A percentile compares a stretch with the other conserved stretches of the same genome.
Evolutionary conservation across 1,140 invertebrate species (phyloP).

Genomic region (Neodiprion virginianus): DNA sequence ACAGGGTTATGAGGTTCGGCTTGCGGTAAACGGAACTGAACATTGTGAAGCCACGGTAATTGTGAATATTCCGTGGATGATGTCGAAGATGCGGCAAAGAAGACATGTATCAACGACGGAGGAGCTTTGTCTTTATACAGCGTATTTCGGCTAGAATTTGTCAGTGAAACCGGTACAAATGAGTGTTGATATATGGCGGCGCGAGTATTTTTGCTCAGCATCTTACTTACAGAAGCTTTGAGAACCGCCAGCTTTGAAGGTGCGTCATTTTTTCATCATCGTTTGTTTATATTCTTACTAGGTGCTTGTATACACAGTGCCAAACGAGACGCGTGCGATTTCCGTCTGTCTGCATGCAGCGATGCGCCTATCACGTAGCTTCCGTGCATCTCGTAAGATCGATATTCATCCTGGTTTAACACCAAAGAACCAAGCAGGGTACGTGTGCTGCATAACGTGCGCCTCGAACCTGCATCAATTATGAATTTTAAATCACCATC

Average conservation of each 20-base stretch:
- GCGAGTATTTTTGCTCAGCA: constrained; percentile 59
- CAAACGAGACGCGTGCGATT: neutral
- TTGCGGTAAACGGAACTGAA: constrained; percentile 31
- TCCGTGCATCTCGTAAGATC: neutral
- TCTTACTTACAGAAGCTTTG: constrained; percentile 62
- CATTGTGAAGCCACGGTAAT: constrained; percentile 13
- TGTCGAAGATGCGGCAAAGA: constrained; percentile 34
- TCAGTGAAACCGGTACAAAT: constrained; percentile 44
- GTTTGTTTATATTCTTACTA: constrained; percentile 25
- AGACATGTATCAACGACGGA: constrained; percentile 24
- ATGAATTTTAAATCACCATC: no score
- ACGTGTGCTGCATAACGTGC: neutral
- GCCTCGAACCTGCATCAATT: neutral
- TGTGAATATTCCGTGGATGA: constrained; percentile 14
- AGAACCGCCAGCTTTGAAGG: constrained; percentile 54
- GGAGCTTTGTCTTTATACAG: constrained; percentile 16
- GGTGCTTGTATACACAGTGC: constrained; percentile 13
- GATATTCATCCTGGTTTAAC: constrained; percentile 1
- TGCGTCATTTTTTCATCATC: constrained; percentile 34
- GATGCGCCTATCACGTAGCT: neutral
- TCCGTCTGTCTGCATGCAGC: neutral
- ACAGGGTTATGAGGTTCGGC: constrained; percentile 23
- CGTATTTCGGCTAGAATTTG: constrained; percentile 24
- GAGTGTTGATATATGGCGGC: constrained; percentile 60
- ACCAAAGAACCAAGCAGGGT: no score